Base-by-base conservation (phyloP, 2,797 vertebrate species). In the Yasuhikotakia modesta region DNA sequence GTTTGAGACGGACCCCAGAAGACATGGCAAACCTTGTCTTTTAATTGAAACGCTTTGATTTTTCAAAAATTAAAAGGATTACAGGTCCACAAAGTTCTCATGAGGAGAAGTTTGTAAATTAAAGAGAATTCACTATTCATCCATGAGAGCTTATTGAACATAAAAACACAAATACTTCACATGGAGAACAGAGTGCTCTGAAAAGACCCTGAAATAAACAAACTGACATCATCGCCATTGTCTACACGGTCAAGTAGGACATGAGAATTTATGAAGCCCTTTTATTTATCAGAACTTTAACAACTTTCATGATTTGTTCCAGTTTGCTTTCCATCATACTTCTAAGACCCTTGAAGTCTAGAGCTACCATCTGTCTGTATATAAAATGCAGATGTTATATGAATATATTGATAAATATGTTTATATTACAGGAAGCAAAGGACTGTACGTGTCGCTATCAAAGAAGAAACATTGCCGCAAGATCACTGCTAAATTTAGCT, bases 371-470 rank as follows among this genome's bases (percentile, higher is more conserved):
- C 61, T 80, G 73, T 63, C 64, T 80, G 48, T 52, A 63, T 72
- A 71, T 30, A 72, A 16, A 13, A 57, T 70, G 27, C 79, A 85
- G 79, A 81, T 79, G 68, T 48, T 46, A 77, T 45, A 45, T 8
- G 32, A 78, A 70, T 35, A 70, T 43, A 78, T 48, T 67, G 76
- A 65, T 66, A 58, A 78, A 84, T 67, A 78, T 73, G 82, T 16
- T 39, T 16, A 48, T 52, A 68, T 65, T 64, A 60, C 58, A 66
- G 19, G 61, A 55, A 19, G 10, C 53, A 61, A 72, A 50, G 64
- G 7, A 21, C 12, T 61, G 12, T 30, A 50, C 43, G 39, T 63
- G 39, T 19, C 60, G 74, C 43, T 7, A 7, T 67, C 35, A 63
- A 78, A 77, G 63, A 60, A 19, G 35, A 65, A 32, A 53, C 50